Conservation (phyloP, 2,888 invertebrate genomes). For the Amphipyra berbera region DNA sequence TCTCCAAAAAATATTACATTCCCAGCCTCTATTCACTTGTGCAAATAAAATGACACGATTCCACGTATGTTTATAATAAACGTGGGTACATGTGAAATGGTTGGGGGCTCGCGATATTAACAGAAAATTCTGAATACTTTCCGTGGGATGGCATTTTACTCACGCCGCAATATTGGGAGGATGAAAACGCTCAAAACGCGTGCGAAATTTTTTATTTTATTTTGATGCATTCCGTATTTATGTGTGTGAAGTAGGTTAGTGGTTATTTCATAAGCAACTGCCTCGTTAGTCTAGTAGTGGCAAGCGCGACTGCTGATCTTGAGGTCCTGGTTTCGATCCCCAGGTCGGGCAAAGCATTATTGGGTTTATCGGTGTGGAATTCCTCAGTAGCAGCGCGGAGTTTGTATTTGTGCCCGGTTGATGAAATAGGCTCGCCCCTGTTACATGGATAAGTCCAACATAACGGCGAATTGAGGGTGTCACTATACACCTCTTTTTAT, state of each 20-base stretch:
- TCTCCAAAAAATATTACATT: conserved; percentile 46
- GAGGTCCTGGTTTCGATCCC: no score
- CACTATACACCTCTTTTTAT: no score
- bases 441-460: no score
- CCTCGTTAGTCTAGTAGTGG: no score
- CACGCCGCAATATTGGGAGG: conserved; percentile 51
- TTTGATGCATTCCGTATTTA: conserved; percentile 42
- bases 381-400: no score
- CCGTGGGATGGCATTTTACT: conserved; percentile 51
- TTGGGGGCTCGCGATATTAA: conserved; percentile 56
- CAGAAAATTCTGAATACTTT: conserved; percentile 56
- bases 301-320: no score
- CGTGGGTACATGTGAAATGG: conserved; percentile 57
- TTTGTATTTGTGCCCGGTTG: no score
- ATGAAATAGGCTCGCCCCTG: no score
- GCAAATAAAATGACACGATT: conserved; percentile 62
- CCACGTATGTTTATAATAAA: conserved; percentile 65
- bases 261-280: conserved; percentile 3
- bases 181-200: conserved; percentile 42
- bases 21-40: conserved; percentile 41
- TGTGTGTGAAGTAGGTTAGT: conserved; percentile 11
- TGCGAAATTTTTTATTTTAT: conserved; percentile 28
- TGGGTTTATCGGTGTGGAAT: no score
- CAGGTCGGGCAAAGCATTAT: no score
- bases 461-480: no score